Evolutionary conservation across 2,113 vertebrate genomes (phyloP), one percentile per base, ranked within the genome.

Genomic region (Gallinago jamesoni): DNA sequence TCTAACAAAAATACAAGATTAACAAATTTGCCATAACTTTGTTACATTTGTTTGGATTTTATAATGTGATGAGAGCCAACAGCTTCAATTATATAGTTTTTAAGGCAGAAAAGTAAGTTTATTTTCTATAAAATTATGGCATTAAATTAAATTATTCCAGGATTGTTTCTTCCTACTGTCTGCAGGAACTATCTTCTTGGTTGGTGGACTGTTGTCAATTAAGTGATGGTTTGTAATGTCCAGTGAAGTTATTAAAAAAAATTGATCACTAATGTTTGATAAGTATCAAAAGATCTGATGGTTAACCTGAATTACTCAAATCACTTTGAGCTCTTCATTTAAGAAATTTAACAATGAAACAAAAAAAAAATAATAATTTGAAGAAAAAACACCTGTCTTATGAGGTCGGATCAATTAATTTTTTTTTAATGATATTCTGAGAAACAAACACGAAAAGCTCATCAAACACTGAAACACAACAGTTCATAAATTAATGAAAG

Each of bases 321-420:
- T 22, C 0, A 19, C 12, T 59, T 55, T 39, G 3, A 33, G 1
- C 5, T 4, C 25, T 66, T 59, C 3, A 30, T n/a, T 63, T 55
- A 63, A 69, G 33, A 70, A 56, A 7, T 62, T 50, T n/a, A 86
- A 60, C 6, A 62, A 24, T 3, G 56, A 10, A 74, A 16, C 6
- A 1, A 33, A 68, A 13, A 16, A 21, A 11, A 23, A 12, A 3
- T 63, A 6, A 68, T 55, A 6, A 6, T 75, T 56, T 14, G 8
- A 79, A 37, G 7, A 7, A 41, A 74, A 55, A 68, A 35, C 12
- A 25, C 0, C 1, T 1, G 8, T 56, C 70, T 75, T 22, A 33
- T n/a, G 4, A 48, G 4, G 2, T 76, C 19, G 1, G 0, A 41
- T 53, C 16, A 47, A 25, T 25, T 0, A 14, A 6, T 33, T 35